Conservation (phyloP, 2,113 vertebrate species). For the Chaetura pelagica region DNA sequence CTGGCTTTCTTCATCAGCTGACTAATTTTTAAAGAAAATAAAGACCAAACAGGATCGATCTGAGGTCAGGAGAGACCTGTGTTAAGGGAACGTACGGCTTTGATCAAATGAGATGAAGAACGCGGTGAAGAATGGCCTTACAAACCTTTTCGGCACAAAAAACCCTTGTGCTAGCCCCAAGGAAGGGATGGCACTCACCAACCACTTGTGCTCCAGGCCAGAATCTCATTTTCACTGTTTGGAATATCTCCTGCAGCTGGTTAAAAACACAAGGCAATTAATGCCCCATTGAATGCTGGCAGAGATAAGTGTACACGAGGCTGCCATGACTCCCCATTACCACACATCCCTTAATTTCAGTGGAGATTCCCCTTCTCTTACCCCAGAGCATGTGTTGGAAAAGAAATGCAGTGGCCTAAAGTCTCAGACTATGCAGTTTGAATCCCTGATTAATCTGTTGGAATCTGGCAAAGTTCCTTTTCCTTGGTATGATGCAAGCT, state of each 20-base stretch:
- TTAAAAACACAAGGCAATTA: background rate
- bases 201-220: background rate
- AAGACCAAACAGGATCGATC: background rate
- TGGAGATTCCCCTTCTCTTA: background rate
- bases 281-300: background rate
- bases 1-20: background rate
- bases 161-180: background rate
- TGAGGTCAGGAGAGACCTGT: background rate
- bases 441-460: background rate
- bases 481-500: background rate
- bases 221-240: background rate
- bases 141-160: background rate
- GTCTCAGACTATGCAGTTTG: background rate
- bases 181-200: background rate
- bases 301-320: background rate
- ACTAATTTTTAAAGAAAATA: background rate
- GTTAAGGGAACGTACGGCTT: background rate
- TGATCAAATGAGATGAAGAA: background rate
- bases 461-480: background rate
- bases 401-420: background rate
- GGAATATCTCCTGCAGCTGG: background rate
- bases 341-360: background rate
- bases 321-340: background rate
- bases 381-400: background rate
- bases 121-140: background rate